phyloP scores from a whole-genome alignment of 2,113 vertebrate species.

The Felis chaus region DNA sequence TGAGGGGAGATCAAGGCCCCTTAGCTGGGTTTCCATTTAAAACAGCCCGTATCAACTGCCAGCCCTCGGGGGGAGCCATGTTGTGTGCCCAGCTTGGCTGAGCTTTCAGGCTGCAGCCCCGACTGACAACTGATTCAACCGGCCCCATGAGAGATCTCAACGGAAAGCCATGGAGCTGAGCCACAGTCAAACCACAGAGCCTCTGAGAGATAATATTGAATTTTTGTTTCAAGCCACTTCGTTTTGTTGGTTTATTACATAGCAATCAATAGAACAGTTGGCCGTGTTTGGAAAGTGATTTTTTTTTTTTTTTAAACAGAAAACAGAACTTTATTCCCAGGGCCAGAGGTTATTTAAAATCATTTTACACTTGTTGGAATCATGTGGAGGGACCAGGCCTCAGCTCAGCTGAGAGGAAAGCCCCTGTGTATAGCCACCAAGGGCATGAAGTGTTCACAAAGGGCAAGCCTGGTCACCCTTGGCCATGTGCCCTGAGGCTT shows the following conservation, averaged over 20 bases:
- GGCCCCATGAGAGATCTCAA: background rate
- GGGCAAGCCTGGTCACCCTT: background rate
- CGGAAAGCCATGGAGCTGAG: background rate
- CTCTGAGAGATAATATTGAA: background rate
- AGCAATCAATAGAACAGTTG: background rate
- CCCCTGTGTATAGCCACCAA: background rate
- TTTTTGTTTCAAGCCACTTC: background rate
- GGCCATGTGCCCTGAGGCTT: background rate
- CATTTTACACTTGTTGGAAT: conserved; percentile 85
- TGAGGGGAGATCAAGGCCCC: background rate
- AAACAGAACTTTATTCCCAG: conserved; percentile 84
- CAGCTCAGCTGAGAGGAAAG: background rate
- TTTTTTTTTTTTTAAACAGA: conserved; percentile 43
- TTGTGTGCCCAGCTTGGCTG: too few relatives aligned
- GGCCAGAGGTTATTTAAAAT: conserved; percentile 82
- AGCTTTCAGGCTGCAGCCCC: background rate
- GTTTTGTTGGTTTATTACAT: background rate
- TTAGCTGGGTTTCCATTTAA: background rate
- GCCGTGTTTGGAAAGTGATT: background rate
- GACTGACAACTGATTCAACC: background rate
- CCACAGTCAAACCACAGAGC: background rate
- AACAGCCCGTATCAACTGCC: background rate
- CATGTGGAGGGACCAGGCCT: background rate
- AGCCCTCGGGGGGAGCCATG: background rate
- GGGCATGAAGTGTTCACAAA: background rate